Evolutionary conservation across 2,888 invertebrate genomes (phyloP).

Genomic region (Netelia melanura): DNA sequence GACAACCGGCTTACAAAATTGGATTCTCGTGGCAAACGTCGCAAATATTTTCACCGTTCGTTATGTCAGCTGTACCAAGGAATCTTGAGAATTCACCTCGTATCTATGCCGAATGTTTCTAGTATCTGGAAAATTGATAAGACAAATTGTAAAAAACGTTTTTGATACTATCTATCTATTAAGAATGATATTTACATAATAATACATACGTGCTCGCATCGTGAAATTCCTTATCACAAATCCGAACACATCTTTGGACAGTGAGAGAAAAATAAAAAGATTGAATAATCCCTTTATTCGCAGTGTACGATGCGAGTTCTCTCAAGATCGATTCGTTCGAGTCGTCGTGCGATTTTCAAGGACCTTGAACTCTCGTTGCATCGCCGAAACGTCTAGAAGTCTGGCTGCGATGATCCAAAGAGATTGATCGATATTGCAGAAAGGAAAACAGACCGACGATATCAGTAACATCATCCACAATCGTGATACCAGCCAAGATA

Average conservation of each 20-base stretch:
- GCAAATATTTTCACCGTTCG: neutral
- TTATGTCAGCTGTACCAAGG: too few species aligned
- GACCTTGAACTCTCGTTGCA: slow-evolving; percentile 40
- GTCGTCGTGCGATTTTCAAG: slow-evolving; percentile 14
- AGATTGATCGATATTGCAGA: slow-evolving; percentile 22
- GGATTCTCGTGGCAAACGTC: neutral
- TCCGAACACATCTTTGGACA: too few species aligned
- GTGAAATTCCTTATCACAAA: too few species aligned
- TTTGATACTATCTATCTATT: neutral
- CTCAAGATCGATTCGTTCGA: neutral
- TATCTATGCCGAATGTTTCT: neutral
- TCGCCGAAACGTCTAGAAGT: slow-evolving; percentile 33
- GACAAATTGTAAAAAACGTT: slow-evolving; percentile 13
- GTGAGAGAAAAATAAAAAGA: too few species aligned
- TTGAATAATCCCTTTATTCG: neutral
- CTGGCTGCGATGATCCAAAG: slow-evolving; percentile 4
- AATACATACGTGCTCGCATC: neutral
- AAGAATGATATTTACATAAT: neutral
- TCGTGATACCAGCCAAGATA: slow-evolving; percentile 33
- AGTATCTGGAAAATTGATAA: slow-evolving; percentile 32
- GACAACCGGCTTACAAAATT: slow-evolving; percentile 32
- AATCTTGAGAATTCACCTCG: neutral
- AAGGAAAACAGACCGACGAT: slow-evolving; percentile 7
- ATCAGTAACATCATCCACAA: slow-evolving; percentile 5
- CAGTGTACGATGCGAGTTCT: neutral